phyloP scores from a whole-genome alignment of 2,113 vertebrate species.

The Saccopteryx bilineata region DNA sequence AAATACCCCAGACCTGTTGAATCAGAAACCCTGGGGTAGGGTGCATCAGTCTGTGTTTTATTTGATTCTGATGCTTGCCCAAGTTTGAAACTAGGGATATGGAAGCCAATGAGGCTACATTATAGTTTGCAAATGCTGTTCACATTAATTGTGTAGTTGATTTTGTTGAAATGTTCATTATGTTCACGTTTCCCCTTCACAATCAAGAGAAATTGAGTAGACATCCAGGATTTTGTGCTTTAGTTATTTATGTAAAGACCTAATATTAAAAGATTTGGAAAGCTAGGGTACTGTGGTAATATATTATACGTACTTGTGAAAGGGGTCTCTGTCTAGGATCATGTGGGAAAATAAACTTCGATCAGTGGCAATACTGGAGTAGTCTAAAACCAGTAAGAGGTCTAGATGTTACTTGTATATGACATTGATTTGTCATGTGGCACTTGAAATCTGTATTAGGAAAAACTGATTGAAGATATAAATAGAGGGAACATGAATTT shows the following conservation, averaged over 20 bases:
- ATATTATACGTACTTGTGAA: constrained; percentile 34
- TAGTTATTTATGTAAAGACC: not conserved
- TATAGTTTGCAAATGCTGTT: constrained; percentile 20
- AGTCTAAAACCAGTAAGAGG: constrained; percentile 1
- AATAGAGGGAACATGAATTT: not conserved
- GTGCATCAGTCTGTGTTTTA: not conserved
- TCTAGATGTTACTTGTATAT: not conserved
- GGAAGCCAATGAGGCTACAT: not conserved
- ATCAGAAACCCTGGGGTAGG: not conserved
- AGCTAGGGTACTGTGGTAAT: not conserved
- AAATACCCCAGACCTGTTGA: not conserved
- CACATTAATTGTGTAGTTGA: constrained; percentile 1
- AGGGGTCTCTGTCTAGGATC: not conserved
- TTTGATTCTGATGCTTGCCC: not conserved
- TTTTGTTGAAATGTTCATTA: constrained; percentile 42
- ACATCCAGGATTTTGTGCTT: not conserved
- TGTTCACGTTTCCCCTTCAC: constrained; percentile 36
- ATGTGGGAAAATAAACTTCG: not conserved
- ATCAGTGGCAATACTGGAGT: not conserved
- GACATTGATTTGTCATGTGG: not conserved
- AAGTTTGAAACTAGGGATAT: not conserved
- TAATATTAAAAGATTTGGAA: constrained; percentile 17
- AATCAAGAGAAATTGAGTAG: constrained; percentile 5
- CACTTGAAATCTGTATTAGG: not conserved
- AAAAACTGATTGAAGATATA: not conserved